These are phyloP conservation scores for Coelogynopora nodosa DNA, from an alignment of 2,888 invertebrate genomes.

Conservation along the genomic window DNA sequence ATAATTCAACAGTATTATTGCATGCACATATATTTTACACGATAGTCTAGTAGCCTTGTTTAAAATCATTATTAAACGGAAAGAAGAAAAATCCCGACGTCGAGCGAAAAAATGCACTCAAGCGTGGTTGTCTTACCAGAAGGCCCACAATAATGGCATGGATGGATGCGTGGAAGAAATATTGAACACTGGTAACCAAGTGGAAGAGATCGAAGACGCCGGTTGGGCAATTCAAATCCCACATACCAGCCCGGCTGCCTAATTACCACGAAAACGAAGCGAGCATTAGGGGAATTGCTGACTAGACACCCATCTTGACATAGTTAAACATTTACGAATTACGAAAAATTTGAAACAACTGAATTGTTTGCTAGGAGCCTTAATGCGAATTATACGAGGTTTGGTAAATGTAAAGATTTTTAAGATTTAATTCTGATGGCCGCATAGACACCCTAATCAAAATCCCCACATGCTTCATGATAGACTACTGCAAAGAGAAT, in stretches of 20 bases:
- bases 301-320: background rate
- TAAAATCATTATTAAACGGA: background rate
- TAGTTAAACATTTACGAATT: no score
- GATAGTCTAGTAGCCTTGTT: no score
- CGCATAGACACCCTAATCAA: no score
- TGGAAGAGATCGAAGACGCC: slow-evolving; percentile 6
- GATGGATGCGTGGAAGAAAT: slow-evolving; percentile 2
- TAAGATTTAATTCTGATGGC: no score
- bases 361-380: no score
- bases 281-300: slow-evolving; percentile 6
- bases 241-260: background rate
- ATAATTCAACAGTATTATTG: no score
- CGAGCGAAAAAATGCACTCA: slow-evolving; percentile 25
- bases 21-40: no score
- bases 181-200: background rate
- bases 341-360: no score
- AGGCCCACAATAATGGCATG: background rate
- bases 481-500: background rate
- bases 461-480: background rate
- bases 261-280: slow-evolving; percentile 28
- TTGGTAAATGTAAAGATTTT: no score
- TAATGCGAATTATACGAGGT: no score
- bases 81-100: background rate
- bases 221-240: slow-evolving; percentile 8
- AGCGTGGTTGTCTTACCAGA: slow-evolving; percentile 30